Evolutionary conservation across 2,797 vertebrate species (phyloP), one percentile per base, ranked within the genome.

Genomic region (Hydrophis major): DNA sequence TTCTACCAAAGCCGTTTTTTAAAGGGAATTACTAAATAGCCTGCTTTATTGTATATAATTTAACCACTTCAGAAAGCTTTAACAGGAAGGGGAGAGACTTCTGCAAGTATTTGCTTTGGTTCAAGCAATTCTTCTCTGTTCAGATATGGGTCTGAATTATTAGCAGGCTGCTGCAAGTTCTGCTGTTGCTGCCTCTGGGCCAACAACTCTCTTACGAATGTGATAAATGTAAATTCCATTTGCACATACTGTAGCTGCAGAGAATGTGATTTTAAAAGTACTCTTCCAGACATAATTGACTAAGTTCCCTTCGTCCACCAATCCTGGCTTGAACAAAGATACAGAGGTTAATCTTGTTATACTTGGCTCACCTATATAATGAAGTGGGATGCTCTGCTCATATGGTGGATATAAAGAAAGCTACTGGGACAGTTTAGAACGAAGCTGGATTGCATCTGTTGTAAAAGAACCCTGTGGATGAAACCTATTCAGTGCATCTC

Each of bases 21-120:
- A 42, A 95, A 83, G 86, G 6, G 16, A 37, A 86, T 83, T 47
- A 2, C 86, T 93, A 53, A 94, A 95, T 90, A 95, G 89, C 92
- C 91, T 87, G 56, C 87, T n/a, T 86, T 56, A 61, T 92, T 87
- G 28, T 94, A 86, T 90, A 92, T 94, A 92, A 95, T 95, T 95
- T 6, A 95, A 90, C 92, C 86, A 0, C 0, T 28, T 42, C 22
- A 20, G 55, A 90, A 42, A 87, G 42, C 0, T 22, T 32, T 74
- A 88, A 47, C 0, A 53, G 56, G 50, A 94, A 92, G 47, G 47
- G 92, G 91, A 63, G 53, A 18, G 0, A 6, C 78, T 83, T 60
- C 16, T 2, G 2, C 25, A 91, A 55, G 25, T 0, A 0, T 3
- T 83, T 25, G 13, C 12, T 59, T 91, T 28, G 4, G 89, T 91